Conservation (phyloP, 2,113 vertebrate species). For the Lichenostomus cassidix region DNA sequence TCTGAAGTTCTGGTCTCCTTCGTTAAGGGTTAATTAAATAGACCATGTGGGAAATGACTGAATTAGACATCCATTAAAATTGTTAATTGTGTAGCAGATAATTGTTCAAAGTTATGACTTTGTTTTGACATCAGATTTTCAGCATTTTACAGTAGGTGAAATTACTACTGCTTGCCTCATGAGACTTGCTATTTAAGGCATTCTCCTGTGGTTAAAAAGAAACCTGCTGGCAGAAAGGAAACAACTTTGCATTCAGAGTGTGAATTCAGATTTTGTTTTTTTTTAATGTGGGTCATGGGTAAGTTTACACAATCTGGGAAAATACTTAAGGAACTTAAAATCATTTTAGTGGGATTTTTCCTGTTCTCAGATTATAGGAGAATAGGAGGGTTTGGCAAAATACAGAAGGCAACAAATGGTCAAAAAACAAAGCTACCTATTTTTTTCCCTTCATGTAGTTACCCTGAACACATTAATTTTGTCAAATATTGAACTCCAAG, state of each 20-base stretch:
- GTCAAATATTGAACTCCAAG: neutral
- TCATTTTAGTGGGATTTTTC: neutral
- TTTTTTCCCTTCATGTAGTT: neutral
- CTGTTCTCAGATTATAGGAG: neutral
- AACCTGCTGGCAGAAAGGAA: neutral
- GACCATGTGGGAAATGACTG: neutral
- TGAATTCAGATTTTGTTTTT: neutral
- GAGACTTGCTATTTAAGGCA: neutral
- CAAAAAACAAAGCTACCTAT: neutral
- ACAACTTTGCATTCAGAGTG: neutral
- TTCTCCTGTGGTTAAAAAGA: neutral
- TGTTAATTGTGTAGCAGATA: conserved; percentile 1
- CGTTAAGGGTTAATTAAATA: conserved; percentile 41
- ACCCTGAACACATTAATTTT: neutral
- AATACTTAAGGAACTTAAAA: neutral
- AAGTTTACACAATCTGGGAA: neutral
- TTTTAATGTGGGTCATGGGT: neutral
- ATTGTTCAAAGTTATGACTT: neutral
- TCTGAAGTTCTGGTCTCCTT: neutral
- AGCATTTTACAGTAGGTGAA: neutral
- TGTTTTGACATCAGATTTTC: neutral
- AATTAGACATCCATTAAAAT: conserved; percentile 21
- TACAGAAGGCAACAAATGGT: neutral
- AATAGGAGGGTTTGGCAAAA: neutral
- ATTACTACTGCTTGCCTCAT: neutral